phyloP scores from a whole-genome alignment of 2,797 vertebrate species.

The Alfaro cultratus region DNA sequence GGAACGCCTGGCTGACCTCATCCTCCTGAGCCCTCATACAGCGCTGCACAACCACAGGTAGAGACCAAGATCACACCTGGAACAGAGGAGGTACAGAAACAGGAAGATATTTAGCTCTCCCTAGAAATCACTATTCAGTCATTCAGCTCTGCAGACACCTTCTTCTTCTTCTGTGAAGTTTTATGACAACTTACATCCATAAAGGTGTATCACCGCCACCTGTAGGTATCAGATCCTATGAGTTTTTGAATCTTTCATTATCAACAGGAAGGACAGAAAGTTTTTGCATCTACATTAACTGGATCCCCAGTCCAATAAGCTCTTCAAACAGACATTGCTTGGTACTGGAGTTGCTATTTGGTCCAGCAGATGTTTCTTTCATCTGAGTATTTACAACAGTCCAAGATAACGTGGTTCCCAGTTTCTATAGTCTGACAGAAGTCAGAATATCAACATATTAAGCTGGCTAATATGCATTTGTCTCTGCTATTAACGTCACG shows the following conservation, averaged over 20 bases:
- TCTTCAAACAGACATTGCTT: background rate
- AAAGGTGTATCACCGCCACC: background rate
- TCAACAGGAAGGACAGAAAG: background rate
- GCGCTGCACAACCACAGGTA: slow-evolving; percentile 4
- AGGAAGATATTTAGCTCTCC: no score
- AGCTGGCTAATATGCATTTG: no score
- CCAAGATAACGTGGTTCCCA: no score
- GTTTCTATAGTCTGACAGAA: no score
- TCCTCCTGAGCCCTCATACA: slow-evolving; percentile 91
- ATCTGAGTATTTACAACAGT: no score
- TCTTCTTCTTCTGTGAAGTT: background rate
- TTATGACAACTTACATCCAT: no score
- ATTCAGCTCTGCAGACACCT: no score
- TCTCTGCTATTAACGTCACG: no score
- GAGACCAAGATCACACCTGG: slow-evolving; percentile 1
- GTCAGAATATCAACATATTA: no score
- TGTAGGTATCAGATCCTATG: no score
- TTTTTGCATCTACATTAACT: background rate
- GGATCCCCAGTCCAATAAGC: background rate
- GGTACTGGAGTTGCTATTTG: background rate
- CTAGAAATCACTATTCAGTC: background rate
- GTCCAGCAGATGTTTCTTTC: no score
- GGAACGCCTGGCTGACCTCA: slow-evolving; percentile 92
- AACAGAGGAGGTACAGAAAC: background rate
- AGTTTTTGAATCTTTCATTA: background rate